Evolutionary conservation across 2,888 invertebrate genomes (phyloP), one percentile per base, ranked within the genome.

Genomic region (Andrena camellia): DNA sequence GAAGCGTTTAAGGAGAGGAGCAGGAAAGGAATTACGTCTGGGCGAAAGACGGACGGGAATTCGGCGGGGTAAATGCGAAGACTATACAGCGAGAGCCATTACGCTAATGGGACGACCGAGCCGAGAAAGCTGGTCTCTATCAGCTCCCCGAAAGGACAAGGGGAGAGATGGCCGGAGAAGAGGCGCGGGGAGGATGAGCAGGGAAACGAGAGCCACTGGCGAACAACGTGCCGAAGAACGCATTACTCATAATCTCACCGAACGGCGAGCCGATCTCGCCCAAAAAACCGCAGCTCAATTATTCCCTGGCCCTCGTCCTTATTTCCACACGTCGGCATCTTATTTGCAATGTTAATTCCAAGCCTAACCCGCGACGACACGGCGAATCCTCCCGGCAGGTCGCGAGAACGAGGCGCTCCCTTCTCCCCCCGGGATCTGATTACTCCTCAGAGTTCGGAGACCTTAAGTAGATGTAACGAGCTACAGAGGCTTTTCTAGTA

Each of bases 31-130:
- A 67, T 80, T 63, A 57, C 52, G 69, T 10, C n/a, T 4, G 26
- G 62, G 50, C 48, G 26, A 76, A 78, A 79, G 75, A 86, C 31
- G 86, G 57, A 78, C 48, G 80, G 81, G 88, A 88, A 88, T 88
- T 90, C 80, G 88, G 80, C 78, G 84, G 81, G 82, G 83, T 87
- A 88, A 89, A 88, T 89, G 90, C 88, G 80, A 90, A 89, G 91
- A 91, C 90, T 90, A 90, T 91, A 92, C 90, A 62, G 86, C 88
- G 76, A 82, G 85, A 88, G 88, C 92, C 91, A 92, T 92, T 92
- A 92, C 92, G 90, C 91, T 92, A 92, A 92, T 92, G 92, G 92
- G 90, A 90, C 90, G 89, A 89, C 77, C 83, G 82, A 78, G 77
- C 80, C 79, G 77, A 83, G 85, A 83, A 82, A 84, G 85, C 86